Conservation (phyloP, 2,888 invertebrate species). For the Heliconius ismenius region DNA sequence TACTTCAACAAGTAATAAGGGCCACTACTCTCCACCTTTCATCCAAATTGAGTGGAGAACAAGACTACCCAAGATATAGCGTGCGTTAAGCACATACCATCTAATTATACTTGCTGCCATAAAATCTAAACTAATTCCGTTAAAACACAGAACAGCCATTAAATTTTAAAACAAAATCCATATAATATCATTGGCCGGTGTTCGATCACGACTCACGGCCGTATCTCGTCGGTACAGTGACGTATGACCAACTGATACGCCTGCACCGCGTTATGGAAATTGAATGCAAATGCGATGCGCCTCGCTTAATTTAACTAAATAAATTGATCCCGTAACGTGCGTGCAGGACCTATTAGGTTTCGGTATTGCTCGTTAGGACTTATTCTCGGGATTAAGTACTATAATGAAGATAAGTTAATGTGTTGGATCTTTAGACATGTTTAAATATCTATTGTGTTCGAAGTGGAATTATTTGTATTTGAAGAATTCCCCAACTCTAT, state of each 20-base stretch:
- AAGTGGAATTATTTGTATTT: neutral
- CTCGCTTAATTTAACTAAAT: constrained; percentile 79
- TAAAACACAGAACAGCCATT: constrained; percentile 24
- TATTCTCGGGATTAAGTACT: constrained; percentile 51
- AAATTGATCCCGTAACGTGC: constrained; percentile 69
- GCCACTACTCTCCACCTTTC: too few relatives aligned
- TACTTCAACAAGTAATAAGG: neutral
- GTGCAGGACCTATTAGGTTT: constrained; percentile 61
- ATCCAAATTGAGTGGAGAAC: too few relatives aligned
- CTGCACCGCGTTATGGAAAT: constrained; percentile 75
- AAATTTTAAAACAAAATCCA: constrained; percentile 40
- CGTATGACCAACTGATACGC: constrained; percentile 75
- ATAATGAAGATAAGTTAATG: constrained; percentile 37
- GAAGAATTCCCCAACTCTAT: neutral
- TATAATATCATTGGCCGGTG: constrained; percentile 50
- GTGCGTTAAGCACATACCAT: neutral
- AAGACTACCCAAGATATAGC: neutral
- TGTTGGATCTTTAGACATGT: neutral
- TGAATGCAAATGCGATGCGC: constrained; percentile 77
- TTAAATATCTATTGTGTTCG: neutral
- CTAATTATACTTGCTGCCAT: neutral
- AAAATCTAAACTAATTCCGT: constrained; percentile 2
- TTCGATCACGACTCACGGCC: constrained; percentile 60
- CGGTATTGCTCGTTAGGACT: constrained; percentile 60
- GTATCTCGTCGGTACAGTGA: constrained; percentile 70